Evolutionary conservation across 2,888 invertebrate species (phyloP), one percentile per base, ranked within the genome.

Genomic region (Cosmorhoe ocellata): DNA sequence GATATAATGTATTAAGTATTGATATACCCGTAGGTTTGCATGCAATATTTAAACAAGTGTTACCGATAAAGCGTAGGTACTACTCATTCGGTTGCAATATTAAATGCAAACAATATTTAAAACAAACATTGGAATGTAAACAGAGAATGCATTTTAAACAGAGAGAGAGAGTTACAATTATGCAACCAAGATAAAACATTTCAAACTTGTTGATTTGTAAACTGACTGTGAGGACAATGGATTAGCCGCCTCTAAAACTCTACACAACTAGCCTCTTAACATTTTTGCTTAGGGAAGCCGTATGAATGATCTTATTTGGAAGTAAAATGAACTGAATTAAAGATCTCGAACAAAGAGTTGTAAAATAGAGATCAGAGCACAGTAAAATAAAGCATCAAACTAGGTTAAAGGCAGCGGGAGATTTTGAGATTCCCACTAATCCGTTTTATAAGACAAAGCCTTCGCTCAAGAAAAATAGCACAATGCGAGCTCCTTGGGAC

Each of bases 401-500:
- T 48, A 39, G 34, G 50, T 42, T 51, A 54, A 48, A 56, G 51
- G 58, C 44, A 50, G 47, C 50, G 38, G 50, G 7, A 24, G 24
- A 24, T 58, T 59, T 59, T 54, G 40, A 47, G 49, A 71, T 65
- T 59, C 46, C 58, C 51, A 43, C 59, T 61, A 63, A 66, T 66
- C 58, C 59, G 55, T 62, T 69, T 64, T 70, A 58, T 58, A 64
- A 80, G 71, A 76, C 72, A 76, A 78, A 69, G 61, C 63, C 64
- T 55, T 57, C 53, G 49, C 47, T 52, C 39, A 40, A 50, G 47
- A 54, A 56, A 62, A 56, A 59, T 69, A 71, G 71, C 69, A 75
- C 71, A 67, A 73, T 67, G 69, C 67, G 68, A 73, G 73, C 69
- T 76, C 75, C 64, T 64, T 60, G 58, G 65, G 69, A 67, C 69